Base-by-base conservation (phyloP, 1,140 invertebrate species). In the Maniola jurtina region DNA sequence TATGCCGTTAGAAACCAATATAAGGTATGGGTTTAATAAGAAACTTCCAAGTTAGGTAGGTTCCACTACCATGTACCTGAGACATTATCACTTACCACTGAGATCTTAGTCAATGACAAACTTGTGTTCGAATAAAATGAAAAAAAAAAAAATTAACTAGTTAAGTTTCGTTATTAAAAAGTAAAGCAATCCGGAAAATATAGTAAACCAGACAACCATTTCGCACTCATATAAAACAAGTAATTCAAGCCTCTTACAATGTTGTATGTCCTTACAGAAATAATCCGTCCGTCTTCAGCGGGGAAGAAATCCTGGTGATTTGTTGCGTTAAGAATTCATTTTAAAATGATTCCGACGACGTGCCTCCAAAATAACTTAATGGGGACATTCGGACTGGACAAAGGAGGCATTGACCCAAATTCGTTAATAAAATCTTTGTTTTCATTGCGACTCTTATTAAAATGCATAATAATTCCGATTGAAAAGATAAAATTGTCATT, bases 381-480 rank as follows among this genome's bases (percentile, higher is more conserved):
- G 67, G 61, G 57, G 15, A 64, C 50, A 13, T 60, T 68, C 52
- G 59, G 52, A 52, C 52, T 67, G 61, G 50, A 68, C 67, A 68
- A 68, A 68, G 56, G 47, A 59, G 61, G 35, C 67, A 68, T 68
- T 68, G 67, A 68, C 67, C 67, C 47, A 61, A 55, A 59, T 64
- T 38, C 6, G 9, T 50, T 35, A 35, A 58, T 57, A 67, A n/a
- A 38, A 62, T 62, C 42, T 61, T 67, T 67, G 66, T 67, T 67
- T 67, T 57, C 52, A 47, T 67, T 48, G 16, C 35, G 13, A 62
- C 34, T 36, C 61, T 8, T 35, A 47, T 66, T 48, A 36, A 36
- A 25, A 16, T 7, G 16, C 9, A 25, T 2, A 25, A 47, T 47
- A 4, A 25, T 25, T 1, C 4, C 25, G 25, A 25, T 25, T 25